Percentiles rank a stretch among this genome's conserved stretches.
Conservation (phyloP, 2,888 invertebrate genomes). For the Hirtodrosophila cameraria region DNA sequence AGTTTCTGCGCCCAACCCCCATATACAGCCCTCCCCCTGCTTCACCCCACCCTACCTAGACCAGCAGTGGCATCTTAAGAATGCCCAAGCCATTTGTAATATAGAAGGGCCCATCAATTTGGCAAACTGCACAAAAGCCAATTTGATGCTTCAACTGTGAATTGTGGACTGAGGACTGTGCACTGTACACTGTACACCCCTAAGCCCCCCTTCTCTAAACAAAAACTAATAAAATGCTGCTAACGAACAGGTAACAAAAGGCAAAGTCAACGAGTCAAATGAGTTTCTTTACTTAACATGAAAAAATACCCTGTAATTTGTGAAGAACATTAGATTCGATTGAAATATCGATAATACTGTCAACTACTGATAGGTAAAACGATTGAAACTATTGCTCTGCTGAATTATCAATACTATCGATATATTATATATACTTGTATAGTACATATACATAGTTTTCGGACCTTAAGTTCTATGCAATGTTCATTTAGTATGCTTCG, state of each 20-base stretch:
- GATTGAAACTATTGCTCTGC: too few species aligned
- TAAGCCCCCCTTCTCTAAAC: neutral
- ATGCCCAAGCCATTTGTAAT: conserved; percentile 55
- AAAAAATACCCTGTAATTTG: conserved; percentile 13
- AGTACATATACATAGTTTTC: too few species aligned
- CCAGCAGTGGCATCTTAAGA: conserved; percentile 17
- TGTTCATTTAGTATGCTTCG: too few species aligned
- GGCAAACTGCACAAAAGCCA: conserved; percentile 41
- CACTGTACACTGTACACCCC: too few species aligned
- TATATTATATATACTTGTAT: too few species aligned
- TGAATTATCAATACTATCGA: too few species aligned
- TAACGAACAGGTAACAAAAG: conserved; percentile 34
- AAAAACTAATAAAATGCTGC: neutral
- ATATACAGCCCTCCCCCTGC: neutral
- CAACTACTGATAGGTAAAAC: too few species aligned
- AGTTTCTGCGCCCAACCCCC: conserved; percentile 16
- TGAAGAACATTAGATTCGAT: too few species aligned
- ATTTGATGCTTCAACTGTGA: conserved; percentile 35
- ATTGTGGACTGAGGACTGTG: too few species aligned
- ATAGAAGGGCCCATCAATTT: conserved; percentile 46
- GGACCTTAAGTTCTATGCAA: too few species aligned
- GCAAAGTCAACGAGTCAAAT: neutral
- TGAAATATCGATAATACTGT: too few species aligned
- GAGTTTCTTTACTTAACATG: neutral
- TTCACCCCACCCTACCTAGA: neutral